Percentiles rank a stretch among this genome's conserved stretches.
Conservation (phyloP, 2,797 vertebrate genomes). For the Falco cherrug region DNA sequence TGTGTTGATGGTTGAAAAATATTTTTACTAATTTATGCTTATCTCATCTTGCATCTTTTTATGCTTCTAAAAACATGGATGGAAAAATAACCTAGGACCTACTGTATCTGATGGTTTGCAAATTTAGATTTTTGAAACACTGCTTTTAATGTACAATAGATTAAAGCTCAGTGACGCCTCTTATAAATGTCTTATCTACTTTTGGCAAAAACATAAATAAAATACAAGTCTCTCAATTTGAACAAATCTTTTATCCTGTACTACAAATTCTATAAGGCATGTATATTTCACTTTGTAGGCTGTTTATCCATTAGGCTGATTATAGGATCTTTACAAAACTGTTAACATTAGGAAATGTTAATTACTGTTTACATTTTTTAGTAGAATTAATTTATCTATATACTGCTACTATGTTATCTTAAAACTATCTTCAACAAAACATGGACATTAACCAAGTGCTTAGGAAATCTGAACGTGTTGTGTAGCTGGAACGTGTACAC, state of each 20-base stretch:
- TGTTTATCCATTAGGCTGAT: slow-evolving; percentile 27
- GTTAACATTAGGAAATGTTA: slow-evolving; percentile 15
- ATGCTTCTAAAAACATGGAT: slow-evolving; percentile 26
- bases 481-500: background rate
- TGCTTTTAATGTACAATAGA: background rate
- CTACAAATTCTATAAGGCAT: background rate
- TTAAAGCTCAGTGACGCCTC: background rate
- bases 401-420: background rate
- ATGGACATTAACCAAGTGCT: background rate
- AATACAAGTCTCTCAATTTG: slow-evolving; percentile 2
- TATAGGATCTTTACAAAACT: background rate
- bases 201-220: background rate
- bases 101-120: background rate
- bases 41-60: background rate
- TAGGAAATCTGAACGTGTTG: background rate
- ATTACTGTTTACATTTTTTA: background rate
- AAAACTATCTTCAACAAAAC: background rate
- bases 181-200: background rate
- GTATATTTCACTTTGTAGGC: background rate
- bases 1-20: slow-evolving; percentile 1
- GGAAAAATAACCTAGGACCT: background rate
- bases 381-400: background rate
- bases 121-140: slow-evolving; percentile 13
- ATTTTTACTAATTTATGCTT: slow-evolving; percentile 24
- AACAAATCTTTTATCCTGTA: background rate